Evolutionary conservation across 2,888 invertebrate species (phyloP), one percentile per base, ranked within the genome.

Genomic region (Agrochola macilenta): DNA sequence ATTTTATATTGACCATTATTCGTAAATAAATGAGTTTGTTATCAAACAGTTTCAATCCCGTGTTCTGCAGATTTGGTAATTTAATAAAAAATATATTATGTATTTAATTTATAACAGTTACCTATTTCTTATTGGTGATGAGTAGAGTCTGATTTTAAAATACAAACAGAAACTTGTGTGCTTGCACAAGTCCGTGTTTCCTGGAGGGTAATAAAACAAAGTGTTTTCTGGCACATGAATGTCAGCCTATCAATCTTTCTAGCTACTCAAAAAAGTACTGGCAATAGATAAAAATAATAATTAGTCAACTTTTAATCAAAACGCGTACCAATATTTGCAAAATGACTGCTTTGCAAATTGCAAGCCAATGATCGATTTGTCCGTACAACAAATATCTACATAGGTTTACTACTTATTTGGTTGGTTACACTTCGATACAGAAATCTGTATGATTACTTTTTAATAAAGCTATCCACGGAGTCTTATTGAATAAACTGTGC

Each of bases 291-390:
- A 54, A 57, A 57, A 5, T 4, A n/a, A 35, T 23, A 20, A 26
- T n/a, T 54, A 23, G 3, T 43, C 11, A 26, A 4, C 0, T 7
- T 74, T 23, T 23, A 57, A 30, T 63, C n/a, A 30, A 7, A 57
- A 39, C 17, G 1, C 1, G 3, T 81, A 49, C 17, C 1, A 54
- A 69, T 61, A 4, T 72, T 26, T 3, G 26, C 3, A 7, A 61
- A 71, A 73, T 57, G 0, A 49, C 46, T 14, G 12, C 26, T 57
- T 63, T 30, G 46, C n/a, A 30, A 81, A 79, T 61, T 0, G 8
- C 23, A 23, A 35, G 9, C 0, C 5, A 14, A 0, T 30, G 26
- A 20, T 63, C 5, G 4, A 3, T 26, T 52, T 3, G 12, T 26
- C 3, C 8, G 35, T 23, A 26, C 52, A 5, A 60, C 63, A 58